Conservation (phyloP, 2,797 vertebrate species). For the Sylvilagus floridanus region DNA sequence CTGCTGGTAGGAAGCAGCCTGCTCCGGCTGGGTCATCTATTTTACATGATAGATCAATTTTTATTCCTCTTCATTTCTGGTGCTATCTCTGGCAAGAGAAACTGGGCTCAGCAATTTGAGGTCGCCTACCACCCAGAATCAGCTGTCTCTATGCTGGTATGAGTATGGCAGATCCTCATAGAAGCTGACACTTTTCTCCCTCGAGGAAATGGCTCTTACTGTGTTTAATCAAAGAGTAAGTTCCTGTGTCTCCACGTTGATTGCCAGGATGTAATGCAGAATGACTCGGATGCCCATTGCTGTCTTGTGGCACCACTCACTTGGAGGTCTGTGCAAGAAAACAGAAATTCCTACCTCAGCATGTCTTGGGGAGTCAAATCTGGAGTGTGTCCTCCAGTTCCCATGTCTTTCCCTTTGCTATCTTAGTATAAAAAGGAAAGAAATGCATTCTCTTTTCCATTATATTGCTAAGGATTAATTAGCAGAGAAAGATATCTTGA, state of each 20-base stretch:
- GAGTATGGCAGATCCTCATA: neutral
- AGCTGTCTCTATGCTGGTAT: neutral
- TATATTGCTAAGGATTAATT: too few species aligned
- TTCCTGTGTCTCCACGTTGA: neutral
- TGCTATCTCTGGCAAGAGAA: slow-evolving; percentile 50
- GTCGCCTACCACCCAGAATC: neutral
- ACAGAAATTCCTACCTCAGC: neutral
- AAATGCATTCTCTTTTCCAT: neutral
- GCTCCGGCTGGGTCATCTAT: neutral
- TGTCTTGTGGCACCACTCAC: neutral
- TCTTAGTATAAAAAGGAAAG: slow-evolving; percentile 4
- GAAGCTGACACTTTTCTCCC: slow-evolving; percentile 14
- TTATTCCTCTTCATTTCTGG: slow-evolving; percentile 58
- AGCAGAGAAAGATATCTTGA: too few species aligned
- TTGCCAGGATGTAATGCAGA: neutral
- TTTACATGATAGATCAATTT: slow-evolving; percentile 27
- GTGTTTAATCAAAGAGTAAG: slow-evolving; percentile 14
- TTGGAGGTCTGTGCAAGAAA: slow-evolving; percentile 42
- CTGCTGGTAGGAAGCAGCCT: neutral
- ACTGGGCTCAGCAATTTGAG: slow-evolving; percentile 31
- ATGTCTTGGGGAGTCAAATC: slow-evolving; percentile 39
- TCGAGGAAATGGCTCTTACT: slow-evolving; percentile 26
- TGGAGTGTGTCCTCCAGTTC: neutral
- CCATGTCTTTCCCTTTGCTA: neutral
- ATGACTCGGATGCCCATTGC: neutral